Percentiles rank a stretch among this genome's conserved stretches.
Conservation (phyloP, 2,113 vertebrate genomes). For the Etheostoma cragini region DNA sequence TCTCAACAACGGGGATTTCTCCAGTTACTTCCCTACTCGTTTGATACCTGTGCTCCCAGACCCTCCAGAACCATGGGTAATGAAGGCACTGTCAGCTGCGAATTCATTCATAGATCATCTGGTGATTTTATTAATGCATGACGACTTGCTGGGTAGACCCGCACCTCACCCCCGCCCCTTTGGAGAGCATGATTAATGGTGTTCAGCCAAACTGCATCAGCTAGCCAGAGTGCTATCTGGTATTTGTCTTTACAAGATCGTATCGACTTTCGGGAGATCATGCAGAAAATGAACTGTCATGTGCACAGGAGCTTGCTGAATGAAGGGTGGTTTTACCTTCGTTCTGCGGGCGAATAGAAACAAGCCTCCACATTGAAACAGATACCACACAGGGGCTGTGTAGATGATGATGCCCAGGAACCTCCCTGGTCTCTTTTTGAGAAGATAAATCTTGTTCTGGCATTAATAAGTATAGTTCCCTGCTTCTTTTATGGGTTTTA, state of each 20-base stretch:
- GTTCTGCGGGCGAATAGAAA: slow-evolving; percentile 66
- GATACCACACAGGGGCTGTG: slow-evolving; percentile 37
- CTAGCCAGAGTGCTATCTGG: slow-evolving; percentile 80
- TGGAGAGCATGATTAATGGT: slow-evolving; percentile 81
- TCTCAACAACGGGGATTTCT: slow-evolving; percentile 29
- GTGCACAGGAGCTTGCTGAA: slow-evolving; percentile 71
- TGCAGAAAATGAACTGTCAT: slow-evolving; percentile 88
- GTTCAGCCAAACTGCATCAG: slow-evolving; percentile 76
- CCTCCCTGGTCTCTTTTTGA: slow-evolving; percentile 26
- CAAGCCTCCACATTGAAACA: slow-evolving; percentile 51
- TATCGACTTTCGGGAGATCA: slow-evolving; percentile 85
- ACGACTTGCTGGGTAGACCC: slow-evolving; percentile 67
- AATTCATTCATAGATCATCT: slow-evolving; percentile 81
- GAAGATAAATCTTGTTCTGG: slow-evolving; percentile 63
- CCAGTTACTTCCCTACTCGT: slow-evolving; percentile 37
- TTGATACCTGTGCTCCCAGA: slow-evolving; percentile 39
- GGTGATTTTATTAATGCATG: slow-evolving; percentile 80
- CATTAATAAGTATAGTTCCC: slow-evolving; percentile 60
- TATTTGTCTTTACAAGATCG: slow-evolving; percentile 86
- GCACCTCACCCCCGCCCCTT: slow-evolving; percentile 37
- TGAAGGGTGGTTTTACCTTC: slow-evolving; percentile 71
- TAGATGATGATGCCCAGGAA: slow-evolving; percentile 39
- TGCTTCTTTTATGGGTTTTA: slow-evolving; percentile 63
- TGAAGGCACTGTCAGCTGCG: slow-evolving; percentile 63
- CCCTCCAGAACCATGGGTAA: slow-evolving; percentile 57